A percentile compares a stretch with the other conserved stretches of the same genome.
Evolutionary conservation across 2,113 vertebrate genomes (phyloP).

Genomic region (Baryphthengus martii): DNA sequence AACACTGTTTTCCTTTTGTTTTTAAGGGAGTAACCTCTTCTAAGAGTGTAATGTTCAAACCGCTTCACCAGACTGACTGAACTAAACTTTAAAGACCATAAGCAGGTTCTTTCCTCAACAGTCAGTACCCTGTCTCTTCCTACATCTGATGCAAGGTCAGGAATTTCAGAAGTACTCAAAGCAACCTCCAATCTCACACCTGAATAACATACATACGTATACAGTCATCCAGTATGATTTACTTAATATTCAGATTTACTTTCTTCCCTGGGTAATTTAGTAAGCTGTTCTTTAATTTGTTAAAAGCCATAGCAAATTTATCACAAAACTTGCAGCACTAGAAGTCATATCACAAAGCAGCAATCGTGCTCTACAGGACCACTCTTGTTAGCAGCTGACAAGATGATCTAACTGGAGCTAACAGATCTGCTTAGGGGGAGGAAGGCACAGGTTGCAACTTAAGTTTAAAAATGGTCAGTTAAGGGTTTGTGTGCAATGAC

Average conservation of each 20-base stretch:
- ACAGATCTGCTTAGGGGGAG: not conserved
- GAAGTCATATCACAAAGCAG: not conserved
- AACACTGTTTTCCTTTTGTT: not conserved
- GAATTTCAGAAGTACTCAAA: not conserved
- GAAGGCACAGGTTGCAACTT: not conserved
- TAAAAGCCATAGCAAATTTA: not conserved
- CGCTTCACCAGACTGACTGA: not conserved
- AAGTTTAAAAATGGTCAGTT: not conserved
- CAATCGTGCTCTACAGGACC: not conserved
- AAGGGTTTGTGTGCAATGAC: not conserved
- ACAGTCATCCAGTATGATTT: not conserved
- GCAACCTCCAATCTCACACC: not conserved
- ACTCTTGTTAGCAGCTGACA: not conserved
- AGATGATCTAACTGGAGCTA: not conserved
- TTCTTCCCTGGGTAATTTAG: not conserved
- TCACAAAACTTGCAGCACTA: not conserved
- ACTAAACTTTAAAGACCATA: not conserved
- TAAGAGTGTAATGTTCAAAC: fast-evolving
- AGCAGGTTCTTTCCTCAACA: not conserved
- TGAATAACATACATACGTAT: not conserved
- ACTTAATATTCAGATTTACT: not conserved
- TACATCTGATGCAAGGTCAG: not conserved
- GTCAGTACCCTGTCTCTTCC: not conserved
- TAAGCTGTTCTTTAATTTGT: not conserved
- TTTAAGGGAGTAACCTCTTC: not conserved